A percentile compares a stretch with the other conserved stretches of the same genome.
Conservation (phyloP, 2,888 invertebrate species). For the Tigriopus californicus region DNA sequence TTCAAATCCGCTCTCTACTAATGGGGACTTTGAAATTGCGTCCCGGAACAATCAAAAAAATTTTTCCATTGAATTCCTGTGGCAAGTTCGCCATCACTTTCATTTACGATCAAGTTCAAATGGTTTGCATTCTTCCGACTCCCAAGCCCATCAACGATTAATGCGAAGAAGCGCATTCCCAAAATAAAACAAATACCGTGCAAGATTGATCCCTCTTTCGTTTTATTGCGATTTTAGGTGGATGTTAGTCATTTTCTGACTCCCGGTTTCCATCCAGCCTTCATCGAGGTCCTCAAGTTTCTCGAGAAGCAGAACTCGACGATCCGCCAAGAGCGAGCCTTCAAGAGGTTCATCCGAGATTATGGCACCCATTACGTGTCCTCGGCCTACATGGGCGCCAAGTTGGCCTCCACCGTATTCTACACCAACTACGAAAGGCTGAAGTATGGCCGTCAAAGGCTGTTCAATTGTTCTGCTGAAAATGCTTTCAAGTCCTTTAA, state of each 20-base stretch:
- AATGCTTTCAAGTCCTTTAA: neutral
- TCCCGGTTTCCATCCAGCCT: slow-evolving; percentile 8
- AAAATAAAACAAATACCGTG: too few relatives aligned
- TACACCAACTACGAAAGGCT: slow-evolving; percentile 5
- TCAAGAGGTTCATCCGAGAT: slow-evolving; percentile 7
- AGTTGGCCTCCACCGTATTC: neutral
- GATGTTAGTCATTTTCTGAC: slow-evolving; percentile 11
- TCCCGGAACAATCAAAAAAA: too few relatives aligned
- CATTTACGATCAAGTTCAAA: too few relatives aligned
- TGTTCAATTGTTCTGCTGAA: neutral
- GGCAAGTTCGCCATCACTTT: too few relatives aligned
- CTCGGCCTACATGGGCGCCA: neutral
- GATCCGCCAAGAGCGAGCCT: slow-evolving; percentile 3
- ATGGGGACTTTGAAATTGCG: too few relatives aligned
- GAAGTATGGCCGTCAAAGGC: neutral
- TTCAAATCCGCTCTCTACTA: too few relatives aligned
- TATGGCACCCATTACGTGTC: slow-evolving; percentile 8
- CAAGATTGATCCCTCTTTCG: too few relatives aligned
- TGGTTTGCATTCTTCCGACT: too few relatives aligned
- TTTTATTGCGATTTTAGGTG: too few relatives aligned
- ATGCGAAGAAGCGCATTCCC: too few relatives aligned
- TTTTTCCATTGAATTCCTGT: too few relatives aligned
- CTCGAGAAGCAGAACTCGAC: neutral
- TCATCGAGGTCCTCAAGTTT: slow-evolving; percentile 4
- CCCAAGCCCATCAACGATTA: too few relatives aligned